Base-by-base conservation (phyloP, 2,888 invertebrate genomes). In the Netelia melanura region DNA sequence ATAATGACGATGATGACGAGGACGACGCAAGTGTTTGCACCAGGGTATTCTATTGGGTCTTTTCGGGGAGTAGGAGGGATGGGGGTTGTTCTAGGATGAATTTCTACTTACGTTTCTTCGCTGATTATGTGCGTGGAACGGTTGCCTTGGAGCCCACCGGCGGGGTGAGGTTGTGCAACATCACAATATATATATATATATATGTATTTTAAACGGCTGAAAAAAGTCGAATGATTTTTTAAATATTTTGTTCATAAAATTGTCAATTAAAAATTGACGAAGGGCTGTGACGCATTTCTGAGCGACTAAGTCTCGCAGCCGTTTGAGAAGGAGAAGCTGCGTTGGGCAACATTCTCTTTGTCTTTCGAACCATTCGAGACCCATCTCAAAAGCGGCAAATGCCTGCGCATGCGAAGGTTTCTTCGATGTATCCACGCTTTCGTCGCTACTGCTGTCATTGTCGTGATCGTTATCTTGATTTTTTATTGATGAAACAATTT, bases 351-450 rank as follows among this genome's bases (percentile, higher is more conserved):
- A 44, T 64, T 71, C 82, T 64, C 72, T 67, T 56, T 82, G 77
- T 44, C 71, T 65, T 10, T 81, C 81, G 70, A n/a, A 56, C 56
- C 56, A 56, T 17, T 56, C 21, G 21, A 17, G 56, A 17, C 56
- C 56, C 56, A 80, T 85, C 77, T 86, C 81, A 64, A 85, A 85
- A 65, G 85, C 81, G 30, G 83, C 56, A 71, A 86, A 85, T 23
- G 86, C 81, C 67, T 86, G 78, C 43, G 78, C 65, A 61, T 67
- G 61, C 61, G 74, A 54, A 65, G 62, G 23, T 70, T 79, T 71
- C 70, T 75, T 87, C 81, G 44, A 9, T 21, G 76, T 10, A 75
- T 43, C 81, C 56, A 17, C 14, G 17, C 56, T 56, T 14, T 56
- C 56, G 0, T 56, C 56, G 56, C 56, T 85, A 56, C 75, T 76